These are phyloP conservation scores for Sebastiscus albofasciatus DNA, from an alignment of 2,797 vertebrate species.

Conservation along the genomic window DNA sequence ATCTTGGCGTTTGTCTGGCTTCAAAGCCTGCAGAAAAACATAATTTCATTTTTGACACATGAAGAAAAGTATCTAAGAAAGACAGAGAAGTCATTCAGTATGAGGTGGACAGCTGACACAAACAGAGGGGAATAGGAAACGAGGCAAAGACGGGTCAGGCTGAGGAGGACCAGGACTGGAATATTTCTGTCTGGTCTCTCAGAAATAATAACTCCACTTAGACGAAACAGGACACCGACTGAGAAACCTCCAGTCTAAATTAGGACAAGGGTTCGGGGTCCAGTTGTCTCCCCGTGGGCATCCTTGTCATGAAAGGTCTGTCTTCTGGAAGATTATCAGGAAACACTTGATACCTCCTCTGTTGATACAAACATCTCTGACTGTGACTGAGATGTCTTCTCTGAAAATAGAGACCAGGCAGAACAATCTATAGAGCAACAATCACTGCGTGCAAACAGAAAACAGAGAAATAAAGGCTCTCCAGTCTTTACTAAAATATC, in stretches of 20 bases:
- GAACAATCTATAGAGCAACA: constrained; percentile 11
- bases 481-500: neutral
- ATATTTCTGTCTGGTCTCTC: neutral
- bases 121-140: neutral
- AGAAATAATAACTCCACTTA: constrained; percentile 42
- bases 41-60: neutral
- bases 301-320: constrained; percentile 47
- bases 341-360: constrained; percentile 61
- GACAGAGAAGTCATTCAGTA: neutral
- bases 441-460: neutral
- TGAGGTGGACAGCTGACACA: neutral
- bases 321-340: constrained; percentile 63
- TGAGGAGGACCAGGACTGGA: constrained; percentile 7
- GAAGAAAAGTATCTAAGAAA: neutral
- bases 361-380: constrained; percentile 45
- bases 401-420: constrained; percentile 43
- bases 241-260: constrained; percentile 67
- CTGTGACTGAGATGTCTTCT: neutral
- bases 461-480: neutral
- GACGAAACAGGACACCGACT: constrained; percentile 48
- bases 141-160: neutral
- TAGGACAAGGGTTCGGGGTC: constrained; percentile 40
- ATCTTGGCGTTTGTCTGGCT: constrained; percentile 68
- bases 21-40: constrained; percentile 57
- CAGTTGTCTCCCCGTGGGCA: constrained; percentile 48